Percentiles rank a stretch among this genome's conserved stretches.
Conservation (phyloP, 2,888 invertebrate genomes). For the Eugnorisma glareosa region DNA sequence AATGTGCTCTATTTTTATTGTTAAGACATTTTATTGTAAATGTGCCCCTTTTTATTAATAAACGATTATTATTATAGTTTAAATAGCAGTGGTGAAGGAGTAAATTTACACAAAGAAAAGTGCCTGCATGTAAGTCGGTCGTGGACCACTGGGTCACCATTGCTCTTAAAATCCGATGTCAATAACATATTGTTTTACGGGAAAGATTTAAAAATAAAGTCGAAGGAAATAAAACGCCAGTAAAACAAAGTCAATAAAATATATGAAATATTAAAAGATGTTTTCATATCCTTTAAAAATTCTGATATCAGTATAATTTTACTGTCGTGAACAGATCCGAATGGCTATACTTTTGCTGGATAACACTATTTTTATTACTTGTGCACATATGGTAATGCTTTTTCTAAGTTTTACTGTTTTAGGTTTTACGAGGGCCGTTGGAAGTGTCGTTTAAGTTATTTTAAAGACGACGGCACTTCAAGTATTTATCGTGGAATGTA, state of each 20-base stretch:
- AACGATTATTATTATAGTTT: no score
- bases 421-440: slow-evolving; percentile 65
- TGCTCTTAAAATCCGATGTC: background rate
- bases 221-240: background rate
- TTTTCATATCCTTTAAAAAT: slow-evolving; percentile 43
- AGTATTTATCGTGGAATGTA: slow-evolving; percentile 25
- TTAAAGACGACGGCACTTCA: slow-evolving; percentile 42
- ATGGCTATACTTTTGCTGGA: slow-evolving; percentile 61
- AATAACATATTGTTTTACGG: background rate
- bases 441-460: slow-evolving; percentile 43
- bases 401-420: slow-evolving; percentile 69
- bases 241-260: slow-evolving; percentile 45
- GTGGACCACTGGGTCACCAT: background rate
- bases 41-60: no score
- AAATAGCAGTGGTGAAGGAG: no score
- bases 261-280: slow-evolving; percentile 53
- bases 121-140: no score
- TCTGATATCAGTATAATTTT: slow-evolving; percentile 55
- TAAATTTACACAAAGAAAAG: no score
- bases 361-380: slow-evolving; percentile 70
- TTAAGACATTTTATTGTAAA: no score
- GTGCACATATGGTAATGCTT: slow-evolving; percentile 71
- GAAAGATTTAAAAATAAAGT: slow-evolving; percentile 11
- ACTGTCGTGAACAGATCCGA: slow-evolving; percentile 49
- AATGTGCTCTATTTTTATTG: no score